These are phyloP conservation scores for Epirrhoe alternata DNA, from an alignment of 2,888 invertebrate species.

Conservation along the genomic window DNA sequence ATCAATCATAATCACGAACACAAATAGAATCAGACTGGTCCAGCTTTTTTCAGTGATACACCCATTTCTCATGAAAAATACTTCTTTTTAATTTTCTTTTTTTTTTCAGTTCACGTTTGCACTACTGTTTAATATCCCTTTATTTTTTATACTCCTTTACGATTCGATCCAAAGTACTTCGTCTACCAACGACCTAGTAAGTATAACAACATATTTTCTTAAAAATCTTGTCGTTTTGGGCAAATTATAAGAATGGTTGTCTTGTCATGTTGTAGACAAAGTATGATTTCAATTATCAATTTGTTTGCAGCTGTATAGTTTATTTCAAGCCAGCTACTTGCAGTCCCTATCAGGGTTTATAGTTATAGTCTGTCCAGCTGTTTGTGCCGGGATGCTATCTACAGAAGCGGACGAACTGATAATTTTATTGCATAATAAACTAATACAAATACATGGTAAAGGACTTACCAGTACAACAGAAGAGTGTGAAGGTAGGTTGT, in stretches of 20 bases:
- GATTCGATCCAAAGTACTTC: neutral
- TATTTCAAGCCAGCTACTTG: neutral
- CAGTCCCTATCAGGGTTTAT: neutral
- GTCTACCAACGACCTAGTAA: neutral
- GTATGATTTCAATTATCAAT: too few relatives aligned
- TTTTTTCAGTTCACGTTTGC: neutral
- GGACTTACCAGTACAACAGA: neutral
- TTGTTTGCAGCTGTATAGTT: neutral
- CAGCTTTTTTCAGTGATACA: too few relatives aligned
- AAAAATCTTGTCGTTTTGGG: neutral
- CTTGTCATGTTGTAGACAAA: too few relatives aligned
- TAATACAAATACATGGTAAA: neutral
- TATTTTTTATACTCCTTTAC: neutral
- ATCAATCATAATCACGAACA: too few relatives aligned
- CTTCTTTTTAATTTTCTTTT: neutral
- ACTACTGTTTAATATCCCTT: conserved; percentile 6
- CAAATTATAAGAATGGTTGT: too few relatives aligned
- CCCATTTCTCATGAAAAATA: neutral
- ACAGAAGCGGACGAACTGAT: conserved; percentile 2
- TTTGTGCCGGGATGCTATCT: neutral
- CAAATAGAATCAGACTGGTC: too few relatives aligned
- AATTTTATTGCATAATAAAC: conserved; percentile 1
- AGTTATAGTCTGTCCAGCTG: conserved; percentile 8
- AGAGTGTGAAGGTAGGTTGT: too few relatives aligned
- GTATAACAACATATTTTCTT: neutral